Percentiles rank a stretch among this genome's conserved stretches.
phyloP scores from a whole-genome alignment of 2,797 vertebrate genomes.

The Sebastiscus albofasciatus region DNA sequence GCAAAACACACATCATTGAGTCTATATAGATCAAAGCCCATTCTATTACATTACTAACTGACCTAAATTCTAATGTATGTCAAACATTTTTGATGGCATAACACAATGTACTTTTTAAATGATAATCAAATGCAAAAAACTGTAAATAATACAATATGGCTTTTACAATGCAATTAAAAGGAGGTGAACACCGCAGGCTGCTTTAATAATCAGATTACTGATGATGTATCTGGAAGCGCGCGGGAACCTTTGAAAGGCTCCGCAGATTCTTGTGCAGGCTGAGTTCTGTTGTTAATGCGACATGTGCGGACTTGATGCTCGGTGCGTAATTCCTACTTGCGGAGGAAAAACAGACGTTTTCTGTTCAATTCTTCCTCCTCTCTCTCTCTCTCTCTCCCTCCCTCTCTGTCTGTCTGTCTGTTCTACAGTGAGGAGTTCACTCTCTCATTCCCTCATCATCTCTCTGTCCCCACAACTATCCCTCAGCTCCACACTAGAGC shows the following conservation, averaged over 20 bases:
- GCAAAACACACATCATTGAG: too few species aligned
- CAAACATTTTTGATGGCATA: too few species aligned
- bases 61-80: too few species aligned
- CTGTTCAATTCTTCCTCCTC: conserved; percentile 22
- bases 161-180: not conserved
- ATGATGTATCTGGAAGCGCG: not conserved
- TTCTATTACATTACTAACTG: too few species aligned
- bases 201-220: not conserved
- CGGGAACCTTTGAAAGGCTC: not conserved
- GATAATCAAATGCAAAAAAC: too few species aligned
- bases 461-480: not conserved
- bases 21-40: too few species aligned
- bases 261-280: conserved; percentile 32
- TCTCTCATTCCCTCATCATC: conserved; percentile 12
- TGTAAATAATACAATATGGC: too few species aligned
- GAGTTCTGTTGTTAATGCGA: conserved; percentile 39
- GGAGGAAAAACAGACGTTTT: conserved; percentile 60
- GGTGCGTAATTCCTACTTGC: conserved; percentile 39
- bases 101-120: too few species aligned
- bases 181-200: fast-evolving
- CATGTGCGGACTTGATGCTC: conserved; percentile 75
- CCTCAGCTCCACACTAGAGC: not conserved
- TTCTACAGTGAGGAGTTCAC: conserved; percentile 10
- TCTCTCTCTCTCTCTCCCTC: not conserved
- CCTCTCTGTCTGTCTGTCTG: not conserved